Base-by-base conservation (phyloP, 2,888 invertebrate species). In the Gari tellinella region DNA sequence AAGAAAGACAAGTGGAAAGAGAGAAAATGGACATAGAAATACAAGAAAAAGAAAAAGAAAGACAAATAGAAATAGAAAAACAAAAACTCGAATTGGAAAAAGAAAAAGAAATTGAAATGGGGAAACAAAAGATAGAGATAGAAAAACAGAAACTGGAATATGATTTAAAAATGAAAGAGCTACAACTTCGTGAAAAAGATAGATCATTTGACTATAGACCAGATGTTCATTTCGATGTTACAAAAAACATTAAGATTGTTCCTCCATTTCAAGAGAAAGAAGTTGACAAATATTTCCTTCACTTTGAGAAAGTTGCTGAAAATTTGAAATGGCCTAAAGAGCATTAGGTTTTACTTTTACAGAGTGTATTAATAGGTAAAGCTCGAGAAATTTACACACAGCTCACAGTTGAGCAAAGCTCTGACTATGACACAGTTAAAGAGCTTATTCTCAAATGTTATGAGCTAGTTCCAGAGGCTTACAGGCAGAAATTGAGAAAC, bases 381-480 rank as follows among this genome's bases (percentile, higher is more conserved):
- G 72, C 78, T 21, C 65, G 60, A 23, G 61, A 69, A 31, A 62
- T 53, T 21, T 73, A 62, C 41, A 14, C 56, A 8, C 25, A 46
- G 15, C 45, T 74, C 21, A 40, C 23, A 40, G 43, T 45, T 23
- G 57, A 63, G n/a, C 55, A 68, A 21, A 43, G 52, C 49, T 53
- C 58, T 19, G 26, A 51, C 57, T 66, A 65, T 51, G 72, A 75
- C 12, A 37, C 17, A 69, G 51, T 51, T 7, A 77, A 78, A 65
- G 46, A 51, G 8, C 41, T 45, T 17, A 70, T 77, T 53, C 57
- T 70, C 14, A 77, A 73, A 51, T 60, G 58, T 38, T 77, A 80
- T 65, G 65, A 67, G 21, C 53, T 75, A 17, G 68, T 68, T 12
- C 72, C 70, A 25, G 74, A 72, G 40, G 60, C 72, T 26, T 70